phyloP scores from a whole-genome alignment of 1,140 invertebrate species.

The Pemphigus obesinymphae region DNA sequence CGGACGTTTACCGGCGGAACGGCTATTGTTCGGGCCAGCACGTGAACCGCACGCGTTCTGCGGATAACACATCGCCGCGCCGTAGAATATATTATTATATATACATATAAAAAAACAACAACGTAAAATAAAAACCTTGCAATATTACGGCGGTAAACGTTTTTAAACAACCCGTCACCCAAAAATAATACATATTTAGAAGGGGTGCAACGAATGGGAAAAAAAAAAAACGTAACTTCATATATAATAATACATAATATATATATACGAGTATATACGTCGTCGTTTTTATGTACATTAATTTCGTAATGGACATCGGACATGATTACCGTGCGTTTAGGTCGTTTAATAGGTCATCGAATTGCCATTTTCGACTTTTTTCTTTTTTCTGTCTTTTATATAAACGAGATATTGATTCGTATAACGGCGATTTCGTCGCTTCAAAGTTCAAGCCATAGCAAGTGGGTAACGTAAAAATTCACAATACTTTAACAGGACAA shows the following conservation, averaged over 20 bases:
- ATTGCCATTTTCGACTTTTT: not conserved
- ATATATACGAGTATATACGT: not conserved
- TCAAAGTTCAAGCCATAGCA: too few relatives aligned
- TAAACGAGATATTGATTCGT: not conserved
- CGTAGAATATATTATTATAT: not conserved
- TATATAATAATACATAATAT: not conserved
- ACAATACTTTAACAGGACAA: too few relatives aligned
- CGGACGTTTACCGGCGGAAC: slow-evolving; percentile 11
- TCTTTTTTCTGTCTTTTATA: not conserved
- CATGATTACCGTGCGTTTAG: not conserved
- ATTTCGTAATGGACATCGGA: slow-evolving; percentile 36
- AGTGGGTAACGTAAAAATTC: too few relatives aligned
- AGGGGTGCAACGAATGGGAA: not conserved
- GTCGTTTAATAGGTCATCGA: not conserved
- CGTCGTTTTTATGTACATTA: slow-evolving; percentile 10
- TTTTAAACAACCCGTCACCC: slow-evolving; percentile 27
- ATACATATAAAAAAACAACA: not conserved
- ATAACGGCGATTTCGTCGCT: too few relatives aligned
- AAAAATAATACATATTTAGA: slow-evolving; percentile 1
- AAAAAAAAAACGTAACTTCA: not conserved
- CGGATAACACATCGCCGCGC: not conserved
- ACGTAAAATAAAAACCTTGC: slow-evolving; percentile 10
- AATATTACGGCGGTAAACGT: slow-evolving; percentile 27
- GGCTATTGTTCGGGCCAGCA: slow-evolving; percentile 1
- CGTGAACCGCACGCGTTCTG: slow-evolving; percentile 33